phyloP scores from a whole-genome alignment of 2,113 vertebrate genomes.

The Trochalopteron elliotii region DNA sequence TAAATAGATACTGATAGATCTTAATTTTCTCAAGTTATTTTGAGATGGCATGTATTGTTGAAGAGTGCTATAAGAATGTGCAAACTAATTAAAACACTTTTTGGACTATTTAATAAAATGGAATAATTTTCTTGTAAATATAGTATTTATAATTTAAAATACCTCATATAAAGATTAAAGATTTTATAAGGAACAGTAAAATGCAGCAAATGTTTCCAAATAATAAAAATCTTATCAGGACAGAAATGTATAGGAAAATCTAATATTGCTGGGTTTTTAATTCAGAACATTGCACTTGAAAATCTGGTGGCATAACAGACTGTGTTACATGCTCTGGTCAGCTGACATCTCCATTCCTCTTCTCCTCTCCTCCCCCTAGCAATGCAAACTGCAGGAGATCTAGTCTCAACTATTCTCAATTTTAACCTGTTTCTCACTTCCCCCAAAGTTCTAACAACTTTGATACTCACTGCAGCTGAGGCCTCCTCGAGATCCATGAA shows the following conservation, averaged over 20 bases:
- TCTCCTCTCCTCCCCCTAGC: neutral
- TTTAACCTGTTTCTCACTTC: constrained; percentile 27
- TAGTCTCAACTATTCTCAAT: neutral
- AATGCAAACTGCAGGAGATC: neutral
- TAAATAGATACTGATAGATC: neutral
- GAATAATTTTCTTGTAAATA: neutral
- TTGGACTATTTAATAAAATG: neutral
- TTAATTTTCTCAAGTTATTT: neutral
- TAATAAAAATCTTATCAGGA: neutral
- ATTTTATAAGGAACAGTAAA: neutral
- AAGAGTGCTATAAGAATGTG: neutral
- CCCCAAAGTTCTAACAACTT: neutral
- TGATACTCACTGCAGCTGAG: neutral
- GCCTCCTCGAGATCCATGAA: neutral
- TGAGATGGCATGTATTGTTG: neutral
- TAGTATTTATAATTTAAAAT: neutral
- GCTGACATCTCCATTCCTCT: neutral
- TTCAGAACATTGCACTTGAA: neutral
- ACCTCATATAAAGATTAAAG: neutral
- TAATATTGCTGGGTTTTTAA: neutral
- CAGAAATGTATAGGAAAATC: neutral
- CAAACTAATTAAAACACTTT: neutral
- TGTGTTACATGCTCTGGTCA: neutral
- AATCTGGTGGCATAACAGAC: neutral
- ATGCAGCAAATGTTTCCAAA: neutral